Conservation (phyloP, 2,888 invertebrate genomes). For the Spodoptera picta region DNA sequence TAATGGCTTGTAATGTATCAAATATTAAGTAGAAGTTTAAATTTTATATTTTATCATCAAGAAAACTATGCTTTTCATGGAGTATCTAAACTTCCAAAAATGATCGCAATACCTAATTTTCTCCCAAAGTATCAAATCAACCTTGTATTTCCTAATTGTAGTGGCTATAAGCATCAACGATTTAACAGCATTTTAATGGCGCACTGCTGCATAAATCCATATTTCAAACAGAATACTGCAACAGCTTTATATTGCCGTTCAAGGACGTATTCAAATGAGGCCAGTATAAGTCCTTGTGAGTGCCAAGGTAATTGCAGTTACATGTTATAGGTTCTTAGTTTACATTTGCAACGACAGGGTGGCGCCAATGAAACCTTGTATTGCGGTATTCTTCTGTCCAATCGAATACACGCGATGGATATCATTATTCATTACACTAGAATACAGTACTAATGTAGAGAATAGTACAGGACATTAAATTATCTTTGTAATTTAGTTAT, state of each 20-base stretch:
- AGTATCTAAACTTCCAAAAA: too few relatives aligned
- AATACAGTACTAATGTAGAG: constrained; percentile 2
- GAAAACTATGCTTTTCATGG: too few relatives aligned
- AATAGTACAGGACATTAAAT: constrained; percentile 10
- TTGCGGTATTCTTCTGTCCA: constrained; percentile 17
- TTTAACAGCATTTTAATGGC: too few relatives aligned
- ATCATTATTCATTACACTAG: neutral
- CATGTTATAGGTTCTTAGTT: neutral
- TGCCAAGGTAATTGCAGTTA: neutral
- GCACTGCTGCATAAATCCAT: too few relatives aligned
- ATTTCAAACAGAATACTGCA: too few relatives aligned
- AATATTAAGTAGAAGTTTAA: too few relatives aligned
- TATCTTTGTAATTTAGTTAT: constrained; percentile 1
- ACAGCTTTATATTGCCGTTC: neutral
- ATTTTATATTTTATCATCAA: too few relatives aligned
- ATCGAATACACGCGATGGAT: constrained; percentile 30
- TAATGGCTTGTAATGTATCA: too few relatives aligned
- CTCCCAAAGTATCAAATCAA: too few relatives aligned
- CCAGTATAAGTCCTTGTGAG: constrained; percentile 1
- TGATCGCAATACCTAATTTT: too few relatives aligned
- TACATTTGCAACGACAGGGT: neutral
- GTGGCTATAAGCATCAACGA: too few relatives aligned
- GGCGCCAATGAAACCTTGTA: constrained; percentile 20
- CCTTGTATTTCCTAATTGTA: too few relatives aligned
- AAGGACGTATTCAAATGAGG: constrained; percentile 1